Evolutionary conservation across 2,113 vertebrate species (phyloP).

Genomic region (Burhinus bistriatus): DNA sequence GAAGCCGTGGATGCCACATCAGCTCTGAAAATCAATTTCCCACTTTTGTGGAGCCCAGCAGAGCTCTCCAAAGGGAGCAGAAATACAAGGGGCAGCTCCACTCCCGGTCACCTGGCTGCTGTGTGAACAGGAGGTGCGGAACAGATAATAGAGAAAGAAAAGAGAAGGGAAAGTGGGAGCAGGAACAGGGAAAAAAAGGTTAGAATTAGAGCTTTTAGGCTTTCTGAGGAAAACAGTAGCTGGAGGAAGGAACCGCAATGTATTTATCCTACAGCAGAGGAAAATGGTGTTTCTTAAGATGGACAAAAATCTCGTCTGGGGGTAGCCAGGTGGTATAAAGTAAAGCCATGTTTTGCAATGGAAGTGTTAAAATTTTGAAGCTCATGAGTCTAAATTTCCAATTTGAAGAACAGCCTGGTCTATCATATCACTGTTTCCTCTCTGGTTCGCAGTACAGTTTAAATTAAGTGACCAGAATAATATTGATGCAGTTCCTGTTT

Average conservation of each 20-base stretch:
- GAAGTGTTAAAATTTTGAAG: not conserved
- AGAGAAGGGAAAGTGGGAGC: not conserved
- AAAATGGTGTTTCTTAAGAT: not conserved
- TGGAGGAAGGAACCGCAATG: not conserved
- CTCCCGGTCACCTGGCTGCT: not conserved
- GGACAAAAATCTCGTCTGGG: not conserved
- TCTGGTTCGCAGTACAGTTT: not conserved
- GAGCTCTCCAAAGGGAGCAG: not conserved
- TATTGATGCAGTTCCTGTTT: not conserved
- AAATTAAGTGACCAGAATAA: not conserved
- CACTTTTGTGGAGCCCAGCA: not conserved
- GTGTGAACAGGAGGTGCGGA: not conserved
- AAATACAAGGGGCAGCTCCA: not conserved
- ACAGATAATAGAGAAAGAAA: not conserved
- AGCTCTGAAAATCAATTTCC: slow-evolving; percentile 29
- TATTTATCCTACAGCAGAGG: not conserved
- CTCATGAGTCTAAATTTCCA: not conserved
- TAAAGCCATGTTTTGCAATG: not conserved
- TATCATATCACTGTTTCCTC: not conserved
- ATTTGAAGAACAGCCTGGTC: not conserved
- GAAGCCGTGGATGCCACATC: not conserved
- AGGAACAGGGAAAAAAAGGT: not conserved
- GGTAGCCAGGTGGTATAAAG: not conserved
- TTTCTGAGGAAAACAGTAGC: not conserved
- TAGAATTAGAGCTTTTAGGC: not conserved